Conservation (phyloP, 64 coral and sea anemone species). For the Cladopsammia gracilis region DNA sequence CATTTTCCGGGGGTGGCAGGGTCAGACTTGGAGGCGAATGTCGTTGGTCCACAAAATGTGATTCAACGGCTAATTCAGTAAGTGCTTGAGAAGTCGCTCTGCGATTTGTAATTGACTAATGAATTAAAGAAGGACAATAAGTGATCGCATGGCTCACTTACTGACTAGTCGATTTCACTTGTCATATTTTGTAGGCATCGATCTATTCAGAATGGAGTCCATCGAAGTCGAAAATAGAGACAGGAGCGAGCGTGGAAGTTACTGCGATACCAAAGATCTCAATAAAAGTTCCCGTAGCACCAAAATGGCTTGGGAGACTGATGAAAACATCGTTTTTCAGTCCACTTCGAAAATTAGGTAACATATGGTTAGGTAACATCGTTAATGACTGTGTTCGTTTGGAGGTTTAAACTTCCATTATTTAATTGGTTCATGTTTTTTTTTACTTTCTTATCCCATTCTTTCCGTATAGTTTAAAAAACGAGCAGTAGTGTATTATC, state of each 20-base stretch:
- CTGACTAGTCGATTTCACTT: background rate
- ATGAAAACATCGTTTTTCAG: background rate
- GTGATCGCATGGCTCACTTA: background rate
- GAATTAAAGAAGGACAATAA: background rate
- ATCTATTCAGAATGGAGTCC: background rate
- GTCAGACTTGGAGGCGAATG: slow-evolving; percentile 3
- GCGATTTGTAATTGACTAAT: background rate
- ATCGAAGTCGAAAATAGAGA: background rate
- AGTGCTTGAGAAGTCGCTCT: background rate
- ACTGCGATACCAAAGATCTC: background rate
- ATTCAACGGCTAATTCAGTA: slow-evolving; percentile 3
- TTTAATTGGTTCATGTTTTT: too few species aligned
- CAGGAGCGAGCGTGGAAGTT: background rate
- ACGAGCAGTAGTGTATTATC: too few species aligned
- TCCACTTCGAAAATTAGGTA: background rate
- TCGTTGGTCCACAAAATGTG: background rate
- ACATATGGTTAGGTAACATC: background rate
- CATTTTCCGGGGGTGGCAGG: background rate
- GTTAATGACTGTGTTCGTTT: too few species aligned
- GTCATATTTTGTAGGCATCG: background rate
- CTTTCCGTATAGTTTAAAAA: too few species aligned
- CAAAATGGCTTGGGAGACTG: background rate
- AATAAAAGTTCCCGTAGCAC: background rate
- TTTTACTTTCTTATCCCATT: too few species aligned
- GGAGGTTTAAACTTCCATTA: too few species aligned